phyloP scores from a whole-genome alignment of 2,113 vertebrate species.

The Sisor rabdophorus region DNA sequence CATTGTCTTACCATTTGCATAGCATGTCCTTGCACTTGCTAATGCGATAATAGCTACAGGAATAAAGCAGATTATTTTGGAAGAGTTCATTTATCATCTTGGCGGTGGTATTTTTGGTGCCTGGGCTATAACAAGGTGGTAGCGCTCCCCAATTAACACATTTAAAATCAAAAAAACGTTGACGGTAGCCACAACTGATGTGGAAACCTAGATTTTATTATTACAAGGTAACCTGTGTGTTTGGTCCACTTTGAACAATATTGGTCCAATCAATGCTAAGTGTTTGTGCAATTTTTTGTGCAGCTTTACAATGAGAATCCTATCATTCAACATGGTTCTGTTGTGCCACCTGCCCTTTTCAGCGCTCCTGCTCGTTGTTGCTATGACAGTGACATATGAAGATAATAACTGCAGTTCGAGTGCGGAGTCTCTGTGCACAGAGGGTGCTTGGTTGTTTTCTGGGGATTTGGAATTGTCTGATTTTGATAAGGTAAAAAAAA shows the following conservation, averaged over 20 bases:
- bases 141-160: neutral
- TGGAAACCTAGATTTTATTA: neutral
- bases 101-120: neutral
- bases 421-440: neutral
- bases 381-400: conserved; percentile 53
- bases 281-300: conserved; percentile 12
- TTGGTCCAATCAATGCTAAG: too few species aligned
- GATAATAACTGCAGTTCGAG: conserved; percentile 48
- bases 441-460: conserved; percentile 16
- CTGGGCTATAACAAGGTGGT: neutral
- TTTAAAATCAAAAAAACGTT: too few species aligned
- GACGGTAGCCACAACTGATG: too few species aligned
- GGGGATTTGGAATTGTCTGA: neutral
- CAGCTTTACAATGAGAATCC: conserved; percentile 17
- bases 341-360: conserved; percentile 39
- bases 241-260: neutral
- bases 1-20: neutral
- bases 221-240: neutral
- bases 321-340: conserved; percentile 28
- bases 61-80: neutral
- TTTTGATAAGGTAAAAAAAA: neutral
- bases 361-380: conserved; percentile 29
- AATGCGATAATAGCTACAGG: neutral
- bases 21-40: neutral
- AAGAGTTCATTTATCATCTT: neutral